Evolutionary conservation across 1,140 invertebrate genomes (phyloP).

Genomic region (Pseudomyrmex dendroicus): DNA sequence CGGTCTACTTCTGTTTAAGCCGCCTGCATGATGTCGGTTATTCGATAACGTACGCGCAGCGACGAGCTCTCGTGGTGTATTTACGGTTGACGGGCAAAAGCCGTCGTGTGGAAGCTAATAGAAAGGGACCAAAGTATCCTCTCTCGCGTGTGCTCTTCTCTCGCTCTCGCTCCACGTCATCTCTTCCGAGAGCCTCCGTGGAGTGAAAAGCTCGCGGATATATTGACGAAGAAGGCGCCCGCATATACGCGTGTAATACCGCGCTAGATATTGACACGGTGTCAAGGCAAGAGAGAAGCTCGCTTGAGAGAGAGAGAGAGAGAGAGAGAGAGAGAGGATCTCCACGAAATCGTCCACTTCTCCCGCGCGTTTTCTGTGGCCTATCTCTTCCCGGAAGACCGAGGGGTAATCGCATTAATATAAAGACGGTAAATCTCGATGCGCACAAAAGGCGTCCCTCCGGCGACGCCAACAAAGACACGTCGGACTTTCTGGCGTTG

Average conservation of each 20-base stretch:
- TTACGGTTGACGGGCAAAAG: constrained; percentile 80
- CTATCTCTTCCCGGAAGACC: constrained; percentile 56
- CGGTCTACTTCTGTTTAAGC: constrained; percentile 68
- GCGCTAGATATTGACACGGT: constrained; percentile 39
- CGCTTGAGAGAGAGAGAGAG: background rate
- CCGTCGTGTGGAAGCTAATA: constrained; percentile 59
- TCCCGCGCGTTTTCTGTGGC: constrained; percentile 48
- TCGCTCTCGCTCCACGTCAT: constrained; percentile 30
- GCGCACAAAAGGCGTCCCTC: constrained; percentile 13
- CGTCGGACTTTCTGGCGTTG: constrained; percentile 16
- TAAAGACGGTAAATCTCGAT: constrained; percentile 80
- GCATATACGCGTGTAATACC: constrained; percentile 12
- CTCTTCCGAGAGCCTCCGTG: constrained; percentile 35
- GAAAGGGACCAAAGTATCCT: constrained; percentile 59
- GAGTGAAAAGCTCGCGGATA: constrained; percentile 69
- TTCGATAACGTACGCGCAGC: constrained; percentile 76
- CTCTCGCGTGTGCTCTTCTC: constrained; percentile 43
- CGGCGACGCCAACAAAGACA: constrained; percentile 43
- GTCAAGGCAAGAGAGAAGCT: constrained; percentile 5
- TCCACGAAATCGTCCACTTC: background rate
- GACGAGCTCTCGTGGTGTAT: constrained; percentile 78
- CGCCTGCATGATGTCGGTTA: constrained; percentile 71
- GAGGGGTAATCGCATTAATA: constrained; percentile 82
- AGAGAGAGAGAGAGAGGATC: too few relatives aligned
- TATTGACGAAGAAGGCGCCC: constrained; percentile 74